A percentile compares a stretch with the other conserved stretches of the same genome.
Conservation (phyloP, 1,140 invertebrate genomes). For the Danaus melanippus region DNA sequence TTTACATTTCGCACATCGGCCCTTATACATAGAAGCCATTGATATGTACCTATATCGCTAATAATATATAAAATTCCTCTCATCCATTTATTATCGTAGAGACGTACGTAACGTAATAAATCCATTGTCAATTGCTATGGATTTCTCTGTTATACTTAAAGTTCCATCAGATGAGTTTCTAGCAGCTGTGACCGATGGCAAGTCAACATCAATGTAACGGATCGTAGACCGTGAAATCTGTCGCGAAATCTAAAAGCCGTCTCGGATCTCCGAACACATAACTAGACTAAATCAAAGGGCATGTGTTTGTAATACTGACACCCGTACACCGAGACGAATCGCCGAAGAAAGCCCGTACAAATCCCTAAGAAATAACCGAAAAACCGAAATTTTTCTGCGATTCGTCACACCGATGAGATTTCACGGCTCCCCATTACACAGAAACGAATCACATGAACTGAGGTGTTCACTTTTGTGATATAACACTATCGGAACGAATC, state of each 20-base stretch:
- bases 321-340: constrained; percentile 63
- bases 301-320: constrained; percentile 69
- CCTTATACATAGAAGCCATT: too few species aligned
- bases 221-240: constrained; percentile 57
- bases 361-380: constrained; percentile 71
- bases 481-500: constrained; percentile 61
- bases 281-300: constrained; percentile 55
- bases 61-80: too few species aligned
- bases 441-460: constrained; percentile 11
- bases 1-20: too few species aligned
- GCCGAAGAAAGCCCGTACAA: constrained; percentile 69
- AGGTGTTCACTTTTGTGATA: constrained; percentile 56
- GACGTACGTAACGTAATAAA: background rate
- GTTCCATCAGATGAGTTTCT: constrained; percentile 38
- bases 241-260: constrained; percentile 66
- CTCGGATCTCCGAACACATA: constrained; percentile 43
- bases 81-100: background rate
- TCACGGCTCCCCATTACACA: constrained; percentile 58
- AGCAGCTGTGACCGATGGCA: constrained; percentile 70
- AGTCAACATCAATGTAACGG: constrained; percentile 71
- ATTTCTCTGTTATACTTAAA: background rate
- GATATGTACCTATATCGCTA: too few species aligned
- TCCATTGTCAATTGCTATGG: constrained; percentile 5
- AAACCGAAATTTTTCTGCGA: constrained; percentile 71
- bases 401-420: constrained; percentile 58